Evolutionary conservation across 2,888 invertebrate genomes (phyloP).

Genomic region (Tenthredo livida): DNA sequence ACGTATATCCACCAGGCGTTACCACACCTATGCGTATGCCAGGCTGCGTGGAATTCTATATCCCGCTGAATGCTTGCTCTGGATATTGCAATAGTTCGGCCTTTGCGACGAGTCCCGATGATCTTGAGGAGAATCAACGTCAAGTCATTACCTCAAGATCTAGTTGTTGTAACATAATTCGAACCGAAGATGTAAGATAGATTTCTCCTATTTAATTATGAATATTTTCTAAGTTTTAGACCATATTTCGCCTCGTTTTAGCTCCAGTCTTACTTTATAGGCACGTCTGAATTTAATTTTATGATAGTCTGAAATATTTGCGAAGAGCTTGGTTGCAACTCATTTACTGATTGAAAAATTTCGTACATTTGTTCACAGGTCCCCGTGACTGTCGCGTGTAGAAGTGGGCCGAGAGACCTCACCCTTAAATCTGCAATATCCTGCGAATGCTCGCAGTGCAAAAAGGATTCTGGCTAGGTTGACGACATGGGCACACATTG

Average conservation of each 20-base stretch:
- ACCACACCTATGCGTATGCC: slow-evolving; percentile 90
- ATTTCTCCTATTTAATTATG: not conserved
- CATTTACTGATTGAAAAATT: not conserved
- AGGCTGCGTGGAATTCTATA: slow-evolving; percentile 90
- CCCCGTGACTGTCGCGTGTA: slow-evolving; percentile 83
- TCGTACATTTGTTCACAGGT: not conserved
- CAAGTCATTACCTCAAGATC: slow-evolving; percentile 89
- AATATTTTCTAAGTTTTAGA: not conserved
- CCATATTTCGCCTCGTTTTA: not conserved
- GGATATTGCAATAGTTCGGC: slow-evolving; percentile 94
- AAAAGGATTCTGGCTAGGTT: slow-evolving; percentile 80
- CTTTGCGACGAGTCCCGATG: slow-evolving; percentile 85
- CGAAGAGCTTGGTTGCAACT: not conserved
- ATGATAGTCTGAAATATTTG: not conserved
- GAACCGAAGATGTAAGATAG: slow-evolving; percentile 89
- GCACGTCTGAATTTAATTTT: not conserved
- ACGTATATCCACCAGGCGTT: slow-evolving; percentile 81
- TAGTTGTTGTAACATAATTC: slow-evolving; percentile 95
- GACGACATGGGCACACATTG: not conserved
- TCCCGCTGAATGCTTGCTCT: slow-evolving; percentile 93
- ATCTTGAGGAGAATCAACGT: slow-evolving; percentile 79
- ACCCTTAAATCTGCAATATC: slow-evolving; percentile 91
- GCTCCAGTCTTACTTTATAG: not conserved
- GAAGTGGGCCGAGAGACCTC: slow-evolving; percentile 88
- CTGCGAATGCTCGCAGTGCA: slow-evolving; percentile 93